phyloP scores from a whole-genome alignment of 2,888 invertebrate genomes.

The Ochropacha duplaris region DNA sequence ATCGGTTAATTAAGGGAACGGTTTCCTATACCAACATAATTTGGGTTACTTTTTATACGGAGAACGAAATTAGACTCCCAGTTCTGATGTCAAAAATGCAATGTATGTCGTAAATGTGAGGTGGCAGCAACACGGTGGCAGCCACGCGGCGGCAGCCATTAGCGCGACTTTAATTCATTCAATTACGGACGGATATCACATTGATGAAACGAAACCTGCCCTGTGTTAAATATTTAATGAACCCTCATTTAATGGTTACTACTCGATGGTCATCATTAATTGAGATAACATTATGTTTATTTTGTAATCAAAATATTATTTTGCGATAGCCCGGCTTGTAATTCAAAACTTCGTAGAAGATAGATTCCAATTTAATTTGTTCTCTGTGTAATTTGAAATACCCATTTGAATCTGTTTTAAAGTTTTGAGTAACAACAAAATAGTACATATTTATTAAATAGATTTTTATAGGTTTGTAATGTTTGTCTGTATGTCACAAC shows the following conservation, averaged over 20 bases:
- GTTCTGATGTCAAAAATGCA: background rate
- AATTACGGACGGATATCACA: conserved; percentile 7
- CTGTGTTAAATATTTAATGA: conserved; percentile 4
- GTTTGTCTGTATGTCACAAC: too few relatives aligned
- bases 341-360: background rate
- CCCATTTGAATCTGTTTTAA: too few relatives aligned
- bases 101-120: background rate
- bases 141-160: background rate
- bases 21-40: too few relatives aligned
- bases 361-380: background rate
- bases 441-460: too few relatives aligned
- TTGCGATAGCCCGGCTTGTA: background rate
- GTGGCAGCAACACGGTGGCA: background rate
- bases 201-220: conserved; percentile 8
- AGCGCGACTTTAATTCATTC: conserved; percentile 2
- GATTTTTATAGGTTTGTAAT: too few relatives aligned
- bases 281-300: background rate
- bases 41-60: too few relatives aligned
- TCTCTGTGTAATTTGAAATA: background rate
- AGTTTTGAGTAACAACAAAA: too few relatives aligned
- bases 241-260: conserved; percentile 2
- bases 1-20: too few relatives aligned
- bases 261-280: background rate
- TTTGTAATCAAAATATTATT: background rate
- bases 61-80: too few relatives aligned